These are phyloP conservation scores for Prinia subflava DNA, from an alignment of 2,113 vertebrate species.

Conservation along the genomic window DNA sequence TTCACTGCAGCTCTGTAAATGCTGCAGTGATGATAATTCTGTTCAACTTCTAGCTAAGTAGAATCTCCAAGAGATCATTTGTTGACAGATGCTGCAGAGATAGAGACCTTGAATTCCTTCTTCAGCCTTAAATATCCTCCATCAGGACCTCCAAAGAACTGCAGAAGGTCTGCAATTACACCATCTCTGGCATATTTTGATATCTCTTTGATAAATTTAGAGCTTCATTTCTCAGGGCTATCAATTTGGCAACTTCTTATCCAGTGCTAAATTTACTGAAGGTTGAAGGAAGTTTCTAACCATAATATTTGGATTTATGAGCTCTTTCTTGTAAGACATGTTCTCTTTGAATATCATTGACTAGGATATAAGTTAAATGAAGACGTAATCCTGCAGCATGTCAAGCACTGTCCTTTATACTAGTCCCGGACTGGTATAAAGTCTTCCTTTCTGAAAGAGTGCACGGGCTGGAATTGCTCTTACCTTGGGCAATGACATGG, in stretches of 20 bases:
- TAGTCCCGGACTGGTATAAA: too few relatives aligned
- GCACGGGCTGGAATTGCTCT: not conserved
- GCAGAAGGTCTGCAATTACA: not conserved
- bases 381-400: not conserved
- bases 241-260: not conserved
- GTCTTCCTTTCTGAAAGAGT: not conserved
- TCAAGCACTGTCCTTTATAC: not conserved
- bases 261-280: not conserved
- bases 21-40: not conserved
- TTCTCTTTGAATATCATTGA: not conserved
- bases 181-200: not conserved
- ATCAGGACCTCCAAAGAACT: not conserved
- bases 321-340: not conserved
- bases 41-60: not conserved
- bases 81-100: not conserved
- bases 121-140: not conserved
- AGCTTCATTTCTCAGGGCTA: not conserved
- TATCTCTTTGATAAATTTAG: not conserved
- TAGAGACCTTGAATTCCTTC: not conserved
- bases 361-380: not conserved
- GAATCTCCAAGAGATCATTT: not conserved
- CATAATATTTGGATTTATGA: slow-evolving; percentile 1
- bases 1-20: not conserved
- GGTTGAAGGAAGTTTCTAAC: not conserved
- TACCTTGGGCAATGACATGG: not conserved